phyloP scores from a whole-genome alignment of 2,113 vertebrate species.

The Catharus minimus region DNA sequence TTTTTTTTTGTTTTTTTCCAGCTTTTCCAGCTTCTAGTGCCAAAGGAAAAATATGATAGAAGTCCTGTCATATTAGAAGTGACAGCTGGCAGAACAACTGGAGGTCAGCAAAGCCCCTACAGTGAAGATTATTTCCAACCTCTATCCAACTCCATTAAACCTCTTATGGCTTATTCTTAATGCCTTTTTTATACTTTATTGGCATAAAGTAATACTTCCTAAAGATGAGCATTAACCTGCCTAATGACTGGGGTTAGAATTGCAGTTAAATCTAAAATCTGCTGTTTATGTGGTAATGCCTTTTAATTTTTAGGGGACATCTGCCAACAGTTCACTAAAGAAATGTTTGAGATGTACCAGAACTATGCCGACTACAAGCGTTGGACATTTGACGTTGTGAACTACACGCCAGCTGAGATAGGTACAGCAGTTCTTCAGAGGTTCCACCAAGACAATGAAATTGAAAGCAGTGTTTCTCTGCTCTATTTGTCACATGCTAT shows the following conservation, averaged over 20 bases:
- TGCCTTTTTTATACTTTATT: neutral
- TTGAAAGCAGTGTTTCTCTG: neutral
- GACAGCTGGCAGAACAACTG: slow-evolving; percentile 91
- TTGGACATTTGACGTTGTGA: slow-evolving; percentile 89
- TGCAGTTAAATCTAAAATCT: neutral
- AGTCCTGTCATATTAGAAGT: slow-evolving; percentile 87
- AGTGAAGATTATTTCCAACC: slow-evolving; percentile 18
- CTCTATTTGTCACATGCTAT: neutral
- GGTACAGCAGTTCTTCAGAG: slow-evolving; percentile 69
- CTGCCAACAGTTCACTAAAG: slow-evolving; percentile 93
- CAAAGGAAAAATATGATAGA: slow-evolving; percentile 81
- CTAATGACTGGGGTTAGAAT: neutral
- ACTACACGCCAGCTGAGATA: slow-evolving; percentile 84
- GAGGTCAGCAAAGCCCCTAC: slow-evolving; percentile 79
- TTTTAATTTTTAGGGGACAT: slow-evolving; percentile 86
- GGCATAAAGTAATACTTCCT: neutral
- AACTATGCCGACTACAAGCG: slow-evolving; percentile 83
- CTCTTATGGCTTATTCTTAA: neutral
- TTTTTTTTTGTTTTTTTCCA: slow-evolving; percentile 25
- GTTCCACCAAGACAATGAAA: neutral
- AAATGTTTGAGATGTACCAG: slow-evolving; percentile 95
- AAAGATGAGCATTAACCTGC: neutral
- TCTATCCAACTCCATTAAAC: neutral
- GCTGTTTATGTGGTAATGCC: neutral
- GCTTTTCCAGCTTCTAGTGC: slow-evolving; percentile 84